Evolutionary conservation across 2,797 vertebrate species (phyloP), one percentile per base, ranked within the genome.

Genomic region (Aratinga solstitialis): DNA sequence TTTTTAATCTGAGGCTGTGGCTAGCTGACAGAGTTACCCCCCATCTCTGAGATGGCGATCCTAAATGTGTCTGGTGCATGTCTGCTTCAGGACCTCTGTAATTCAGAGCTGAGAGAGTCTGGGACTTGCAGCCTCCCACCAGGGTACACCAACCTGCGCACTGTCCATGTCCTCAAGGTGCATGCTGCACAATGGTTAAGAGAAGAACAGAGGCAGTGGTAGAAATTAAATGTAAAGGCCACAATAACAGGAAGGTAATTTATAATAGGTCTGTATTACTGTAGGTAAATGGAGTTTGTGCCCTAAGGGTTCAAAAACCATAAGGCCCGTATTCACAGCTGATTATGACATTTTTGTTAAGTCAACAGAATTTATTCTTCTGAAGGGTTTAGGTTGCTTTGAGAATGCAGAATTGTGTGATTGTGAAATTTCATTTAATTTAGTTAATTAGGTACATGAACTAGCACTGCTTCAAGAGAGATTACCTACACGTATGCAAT

Each of bases 141-240:
- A 45, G 63, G 36, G 40, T 16, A 21, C 42, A 11, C 42, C 68
- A 26, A 20, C 23, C 34, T 15, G 5, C 0, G 1, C 3, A 0
- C 34, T 34, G 8, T 20, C 36, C 5, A 0, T 51, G 20, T 40
- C 42, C 16, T 23, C 2, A 2, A 45, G 40, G 27, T 69, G 26
- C 36, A 58, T 59, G 23, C 18, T 2, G 0, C 32, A 40, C 0
- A 0, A 8, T 21, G 26, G 34, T 14, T 14, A 45, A 36, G 23
- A 6, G 40, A 23, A 61, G 40, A 76, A 78, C 21, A 74, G 45
- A 61, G 40, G 30, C 54, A 67, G 27, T 23, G 40, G 18, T 27
- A 47, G 42, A n/a, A 72, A 40, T 34, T 12, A 62, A 65, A 10
- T 10, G 21, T n/a, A 34, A 84, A 51, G 63, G 20, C 16, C 29